Evolutionary conservation across 2,113 vertebrate genomes (phyloP).

Genomic region (Chamaea fasciata): DNA sequence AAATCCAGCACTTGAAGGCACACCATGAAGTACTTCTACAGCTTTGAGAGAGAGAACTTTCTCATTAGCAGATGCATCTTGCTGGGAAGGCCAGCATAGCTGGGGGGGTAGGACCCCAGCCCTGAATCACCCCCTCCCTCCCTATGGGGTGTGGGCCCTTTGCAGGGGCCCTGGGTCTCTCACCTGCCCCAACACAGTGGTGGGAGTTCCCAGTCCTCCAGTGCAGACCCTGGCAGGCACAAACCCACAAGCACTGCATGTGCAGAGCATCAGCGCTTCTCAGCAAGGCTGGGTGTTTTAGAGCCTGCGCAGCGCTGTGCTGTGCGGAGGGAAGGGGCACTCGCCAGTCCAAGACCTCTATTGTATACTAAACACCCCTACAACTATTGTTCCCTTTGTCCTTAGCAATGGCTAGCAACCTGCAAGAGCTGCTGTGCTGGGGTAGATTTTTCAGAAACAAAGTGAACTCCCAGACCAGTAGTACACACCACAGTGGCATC

Average conservation of each 20-base stretch:
- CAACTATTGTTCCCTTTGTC: neutral
- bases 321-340: neutral
- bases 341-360: neutral
- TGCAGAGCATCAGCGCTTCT: neutral
- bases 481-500: rapidly evolving
- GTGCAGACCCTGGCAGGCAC: neutral
- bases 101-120: neutral
- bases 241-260: rapidly evolving
- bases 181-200: rapidly evolving
- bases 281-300: neutral
- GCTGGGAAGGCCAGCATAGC: neutral
- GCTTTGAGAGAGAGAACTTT: neutral
- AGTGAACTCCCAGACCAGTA: neutral
- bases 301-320: neutral
- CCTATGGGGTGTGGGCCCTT: neutral
- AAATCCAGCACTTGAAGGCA: neutral
- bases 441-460: neutral
- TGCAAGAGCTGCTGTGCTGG: neutral
- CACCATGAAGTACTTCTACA: neutral
- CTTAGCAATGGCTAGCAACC: neutral
- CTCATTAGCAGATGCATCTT: rapidly evolving
- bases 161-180: neutral
- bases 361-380: rapidly evolving
- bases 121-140: neutral
- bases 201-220: neutral